A percentile compares a stretch with the other conserved stretches of the same genome.
Conservation (phyloP, 2,888 invertebrate species). For the Dynastes maya region DNA sequence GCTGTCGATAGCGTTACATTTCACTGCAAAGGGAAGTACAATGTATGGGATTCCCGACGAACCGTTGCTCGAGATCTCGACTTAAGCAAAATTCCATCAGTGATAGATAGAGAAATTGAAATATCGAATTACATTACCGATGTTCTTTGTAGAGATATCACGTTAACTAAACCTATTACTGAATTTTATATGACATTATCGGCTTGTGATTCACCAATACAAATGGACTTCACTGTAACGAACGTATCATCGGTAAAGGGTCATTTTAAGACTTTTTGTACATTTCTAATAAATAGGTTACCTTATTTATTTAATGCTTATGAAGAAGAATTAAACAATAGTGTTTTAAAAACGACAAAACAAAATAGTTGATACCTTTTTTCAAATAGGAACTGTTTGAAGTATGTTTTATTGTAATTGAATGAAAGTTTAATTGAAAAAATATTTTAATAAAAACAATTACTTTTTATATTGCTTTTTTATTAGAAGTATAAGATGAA, state of each 20-base stretch:
- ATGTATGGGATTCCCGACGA: slow-evolving; percentile 66
- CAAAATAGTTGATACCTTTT: slow-evolving; percentile 9
- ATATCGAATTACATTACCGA: slow-evolving; percentile 65
- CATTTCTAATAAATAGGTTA: slow-evolving; percentile 62
- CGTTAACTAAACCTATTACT: slow-evolving; percentile 58
- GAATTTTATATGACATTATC: slow-evolving; percentile 64
- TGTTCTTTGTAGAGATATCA: slow-evolving; percentile 55
- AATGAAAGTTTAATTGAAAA: background rate
- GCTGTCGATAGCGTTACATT: slow-evolving; percentile 61
- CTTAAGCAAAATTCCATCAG: slow-evolving; percentile 58
- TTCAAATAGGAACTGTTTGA: slow-evolving; percentile 2
- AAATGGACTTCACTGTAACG: slow-evolving; percentile 61
- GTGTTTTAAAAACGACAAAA: slow-evolving; percentile 26
- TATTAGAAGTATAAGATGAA: background rate
- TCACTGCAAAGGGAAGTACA: slow-evolving; percentile 63
- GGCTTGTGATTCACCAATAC: slow-evolving; percentile 60
- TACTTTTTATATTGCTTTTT: background rate
- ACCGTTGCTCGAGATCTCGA: slow-evolving; percentile 57
- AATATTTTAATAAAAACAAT: slow-evolving; percentile 15
- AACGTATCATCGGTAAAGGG: slow-evolving; percentile 62
- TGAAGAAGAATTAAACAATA: slow-evolving; percentile 57
- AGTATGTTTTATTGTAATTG: background rate
- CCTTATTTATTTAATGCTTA: slow-evolving; percentile 61
- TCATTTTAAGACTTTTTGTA: slow-evolving; percentile 62
- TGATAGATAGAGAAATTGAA: slow-evolving; percentile 66